A percentile compares a stretch with the other conserved stretches of the same genome.
Evolutionary conservation across 2,113 vertebrate species (phyloP).

Genomic region (Myxocyprinus asiaticus): DNA sequence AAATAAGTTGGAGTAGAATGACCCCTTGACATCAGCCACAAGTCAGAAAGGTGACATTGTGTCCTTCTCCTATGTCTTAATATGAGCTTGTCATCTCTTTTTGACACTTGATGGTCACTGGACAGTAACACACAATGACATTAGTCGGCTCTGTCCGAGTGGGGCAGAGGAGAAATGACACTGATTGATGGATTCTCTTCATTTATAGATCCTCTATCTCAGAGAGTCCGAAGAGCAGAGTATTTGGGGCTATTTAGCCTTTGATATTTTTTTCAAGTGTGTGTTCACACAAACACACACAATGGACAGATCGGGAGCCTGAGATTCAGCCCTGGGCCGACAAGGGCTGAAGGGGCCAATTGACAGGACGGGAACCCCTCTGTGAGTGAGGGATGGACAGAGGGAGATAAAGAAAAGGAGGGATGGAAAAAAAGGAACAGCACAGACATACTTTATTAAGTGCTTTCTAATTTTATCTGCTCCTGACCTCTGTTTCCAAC

Average conservation of each 20-base stretch:
- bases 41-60: constrained; percentile 95
- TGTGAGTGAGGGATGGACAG: constrained; percentile 34
- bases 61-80: constrained; percentile 81
- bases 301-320: constrained; percentile 20
- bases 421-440: constrained; percentile 38
- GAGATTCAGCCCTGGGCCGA: constrained; percentile 40
- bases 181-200: constrained; percentile 96
- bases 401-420: not conserved
- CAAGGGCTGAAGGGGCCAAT: constrained; percentile 34
- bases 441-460: constrained; percentile 36
- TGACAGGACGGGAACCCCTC: constrained; percentile 41
- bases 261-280: constrained; percentile 22
- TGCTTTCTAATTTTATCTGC: constrained; percentile 42
- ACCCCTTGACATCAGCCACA: constrained; percentile 74
- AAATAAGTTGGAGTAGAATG: constrained; percentile 64
- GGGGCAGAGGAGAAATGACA: constrained; percentile 89
- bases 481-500: not conserved
- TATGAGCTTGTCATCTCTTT: constrained; percentile 92
- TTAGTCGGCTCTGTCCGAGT: constrained; percentile 88
- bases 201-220: constrained; percentile 83
- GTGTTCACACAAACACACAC: constrained; percentile 10
- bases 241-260: constrained; percentile 62
- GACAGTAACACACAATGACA: constrained; percentile 97
- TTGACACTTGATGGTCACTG: constrained; percentile 86
- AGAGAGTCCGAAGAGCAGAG: constrained; percentile 69